A percentile compares a stretch with the other conserved stretches of the same genome.
These are phyloP conservation scores for Brachionichthys hirsutus DNA, from an alignment of 2,113 vertebrate genomes.

Conservation along the genomic window DNA sequence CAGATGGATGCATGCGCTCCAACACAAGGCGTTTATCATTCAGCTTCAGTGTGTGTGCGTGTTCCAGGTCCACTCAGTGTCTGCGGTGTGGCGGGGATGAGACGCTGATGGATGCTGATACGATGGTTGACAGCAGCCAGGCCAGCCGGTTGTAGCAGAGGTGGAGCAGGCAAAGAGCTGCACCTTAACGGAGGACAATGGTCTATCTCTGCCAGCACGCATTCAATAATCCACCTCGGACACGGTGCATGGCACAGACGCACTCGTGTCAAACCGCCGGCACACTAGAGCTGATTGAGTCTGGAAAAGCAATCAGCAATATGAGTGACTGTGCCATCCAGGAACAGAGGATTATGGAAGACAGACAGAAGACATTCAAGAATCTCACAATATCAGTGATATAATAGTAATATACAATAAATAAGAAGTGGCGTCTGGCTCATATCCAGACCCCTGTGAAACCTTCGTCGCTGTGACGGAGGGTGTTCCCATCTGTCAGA, in stretches of 20 bases:
- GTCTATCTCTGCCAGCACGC: slow-evolving; percentile 27
- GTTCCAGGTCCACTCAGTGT: slow-evolving; percentile 1
- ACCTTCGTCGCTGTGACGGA: slow-evolving; percentile 3
- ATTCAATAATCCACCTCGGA: slow-evolving; percentile 33
- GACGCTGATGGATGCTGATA: slow-evolving; percentile 51
- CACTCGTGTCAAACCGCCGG: slow-evolving; percentile 3
- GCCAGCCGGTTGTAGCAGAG: slow-evolving; percentile 30
- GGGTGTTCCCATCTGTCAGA: slow-evolving; percentile 19
- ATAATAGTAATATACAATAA: no score
- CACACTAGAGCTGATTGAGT: neutral
- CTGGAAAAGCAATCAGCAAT: no score
- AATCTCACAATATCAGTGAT: no score
- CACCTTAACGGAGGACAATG: slow-evolving; percentile 15
- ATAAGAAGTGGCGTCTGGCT: neutral
- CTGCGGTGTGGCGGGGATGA: slow-evolving; percentile 2
- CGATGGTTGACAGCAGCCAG: slow-evolving; percentile 40
- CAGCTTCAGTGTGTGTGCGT: slow-evolving; percentile 19
- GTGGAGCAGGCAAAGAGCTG: slow-evolving; percentile 17
- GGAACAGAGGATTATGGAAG: slow-evolving; percentile 3
- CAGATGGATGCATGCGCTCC: slow-evolving; percentile 17
- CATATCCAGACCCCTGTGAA: slow-evolving; percentile 9
- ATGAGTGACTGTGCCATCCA: neutral
- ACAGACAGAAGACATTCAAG: slow-evolving; percentile 21
- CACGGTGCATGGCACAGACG: slow-evolving; percentile 12
- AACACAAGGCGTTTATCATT: slow-evolving; percentile 14